Evolutionary conservation across 1,140 invertebrate species (phyloP), one percentile per base, ranked within the genome.

Genomic region (Apis cerana): DNA sequence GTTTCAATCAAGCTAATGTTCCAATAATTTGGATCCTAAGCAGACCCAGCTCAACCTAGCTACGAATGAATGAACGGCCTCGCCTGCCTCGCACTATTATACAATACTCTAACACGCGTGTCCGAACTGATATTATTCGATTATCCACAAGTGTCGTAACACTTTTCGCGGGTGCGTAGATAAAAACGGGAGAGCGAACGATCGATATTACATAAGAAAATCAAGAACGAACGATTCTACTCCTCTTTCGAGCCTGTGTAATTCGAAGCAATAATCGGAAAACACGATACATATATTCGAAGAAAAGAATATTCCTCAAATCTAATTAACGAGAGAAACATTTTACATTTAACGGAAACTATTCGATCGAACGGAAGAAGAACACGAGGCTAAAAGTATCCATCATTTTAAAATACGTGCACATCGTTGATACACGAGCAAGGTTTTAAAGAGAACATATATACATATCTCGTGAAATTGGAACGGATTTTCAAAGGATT

Each of bases 1-100:
- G 80, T 86, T 93, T 89, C 91, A 94, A 94, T 94, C 92, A 94
- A 91, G 90, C 92, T 93, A 93, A 94, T 94, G 93, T 93, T 93
- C 90, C 87, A 91, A 93, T 93, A 93, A 94, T 94, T 93, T 85
- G 90, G 89, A 90, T 81, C 80, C 84, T 43, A 0, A 77, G 62
- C 68, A 89, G 76, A 86, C 88, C 91, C 89, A 80, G 84, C 61
- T 84, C 82, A 78, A 78, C 70, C 87, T n/a, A n/a, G n/a, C 90
- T 90, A 92, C 74, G 81, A 84, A 88, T 83, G 80, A 88, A 88
- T 80, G 86, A 89, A 89, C 54, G 87, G 79, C 91, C 89, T 91
- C 89, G 82, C 89, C 86, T 65, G 75, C 71, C 68, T 76, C 71
- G 77, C 75, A 56, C 23, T n/a, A 19, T 72, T 65, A 86, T 77